Evolutionary conservation across 2,113 vertebrate species (phyloP).

Genomic region (Rattus norvegicus): DNA sequence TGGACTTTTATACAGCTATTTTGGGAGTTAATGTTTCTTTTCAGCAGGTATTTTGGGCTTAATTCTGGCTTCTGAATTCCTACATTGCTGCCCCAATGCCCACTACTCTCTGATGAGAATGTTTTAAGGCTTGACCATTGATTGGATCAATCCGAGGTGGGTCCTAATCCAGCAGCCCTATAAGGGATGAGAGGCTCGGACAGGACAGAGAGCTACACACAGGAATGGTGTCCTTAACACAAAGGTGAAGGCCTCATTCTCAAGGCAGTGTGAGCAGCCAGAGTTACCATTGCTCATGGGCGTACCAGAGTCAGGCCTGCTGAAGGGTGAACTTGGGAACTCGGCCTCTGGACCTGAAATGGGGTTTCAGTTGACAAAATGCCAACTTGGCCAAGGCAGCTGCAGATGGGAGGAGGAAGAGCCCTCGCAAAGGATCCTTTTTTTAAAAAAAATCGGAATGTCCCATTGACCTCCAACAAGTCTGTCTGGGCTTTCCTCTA

Average conservation of each 20-base stretch:
- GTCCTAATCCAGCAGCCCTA: accelerated
- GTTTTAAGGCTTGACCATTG: background rate
- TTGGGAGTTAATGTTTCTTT: background rate
- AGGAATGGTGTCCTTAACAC: accelerated
- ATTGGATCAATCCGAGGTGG: background rate
- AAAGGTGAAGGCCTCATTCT: accelerated
- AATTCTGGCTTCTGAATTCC: background rate
- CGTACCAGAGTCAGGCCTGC: background rate
- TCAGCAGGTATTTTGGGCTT: background rate
- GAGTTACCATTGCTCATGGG: accelerated
- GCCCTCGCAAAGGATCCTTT: no score
- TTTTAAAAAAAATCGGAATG: no score
- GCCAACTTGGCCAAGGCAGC: accelerated
- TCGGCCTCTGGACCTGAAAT: background rate
- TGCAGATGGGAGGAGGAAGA: background rate
- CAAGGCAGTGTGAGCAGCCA: background rate
- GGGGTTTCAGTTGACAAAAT: accelerated
- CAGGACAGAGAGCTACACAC: no score
- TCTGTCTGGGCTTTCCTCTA: background rate
- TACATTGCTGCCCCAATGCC: no score
- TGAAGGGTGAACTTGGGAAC: accelerated
- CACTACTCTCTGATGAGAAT: background rate
- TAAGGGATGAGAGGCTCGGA: background rate
- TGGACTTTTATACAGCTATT: background rate
- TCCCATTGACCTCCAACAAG: accelerated